Evolutionary conservation across 2,113 vertebrate species (phyloP).

Genomic region (Urocolius indicus): DNA sequence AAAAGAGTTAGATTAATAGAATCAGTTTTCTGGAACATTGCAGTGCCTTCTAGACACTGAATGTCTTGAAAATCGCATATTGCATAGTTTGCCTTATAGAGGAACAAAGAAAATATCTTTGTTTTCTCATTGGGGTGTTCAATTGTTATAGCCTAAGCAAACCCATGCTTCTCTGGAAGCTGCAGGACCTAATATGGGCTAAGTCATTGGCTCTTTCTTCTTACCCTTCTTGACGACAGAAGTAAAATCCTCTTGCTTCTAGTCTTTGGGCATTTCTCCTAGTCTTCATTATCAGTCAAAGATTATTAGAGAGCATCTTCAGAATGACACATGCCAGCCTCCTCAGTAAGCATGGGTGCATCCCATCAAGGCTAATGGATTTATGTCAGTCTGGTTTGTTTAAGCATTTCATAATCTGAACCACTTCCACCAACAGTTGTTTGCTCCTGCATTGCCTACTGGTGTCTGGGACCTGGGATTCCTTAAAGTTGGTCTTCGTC

Average conservation of each 20-base stretch:
- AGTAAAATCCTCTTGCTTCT: not conserved
- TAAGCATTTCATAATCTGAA: not conserved
- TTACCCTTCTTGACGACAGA: not conserved
- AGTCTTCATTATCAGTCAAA: not conserved
- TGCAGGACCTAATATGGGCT: not conserved
- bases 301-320: not conserved
- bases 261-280: not conserved
- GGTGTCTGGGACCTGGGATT: not conserved
- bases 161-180: not conserved
- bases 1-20: slow-evolving; percentile 41
- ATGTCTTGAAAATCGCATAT: not conserved
- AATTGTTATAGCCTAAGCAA: not conserved
- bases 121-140: not conserved
- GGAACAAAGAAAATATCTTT: not conserved
- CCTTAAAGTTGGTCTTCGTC: not conserved
- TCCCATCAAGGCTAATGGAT: not conserved
- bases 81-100: not conserved
- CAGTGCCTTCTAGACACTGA: not conserved
- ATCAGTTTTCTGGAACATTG: slow-evolving; percentile 14
- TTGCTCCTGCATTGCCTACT: not conserved
- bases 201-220: not conserved
- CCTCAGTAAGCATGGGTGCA: not conserved
- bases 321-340: not conserved
- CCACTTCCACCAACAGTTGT: not conserved
- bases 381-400: not conserved